A percentile compares a stretch with the other conserved stretches of the same genome.
phyloP scores from a whole-genome alignment of 2,113 vertebrate genomes.

The Onychostoma macrolepis region DNA sequence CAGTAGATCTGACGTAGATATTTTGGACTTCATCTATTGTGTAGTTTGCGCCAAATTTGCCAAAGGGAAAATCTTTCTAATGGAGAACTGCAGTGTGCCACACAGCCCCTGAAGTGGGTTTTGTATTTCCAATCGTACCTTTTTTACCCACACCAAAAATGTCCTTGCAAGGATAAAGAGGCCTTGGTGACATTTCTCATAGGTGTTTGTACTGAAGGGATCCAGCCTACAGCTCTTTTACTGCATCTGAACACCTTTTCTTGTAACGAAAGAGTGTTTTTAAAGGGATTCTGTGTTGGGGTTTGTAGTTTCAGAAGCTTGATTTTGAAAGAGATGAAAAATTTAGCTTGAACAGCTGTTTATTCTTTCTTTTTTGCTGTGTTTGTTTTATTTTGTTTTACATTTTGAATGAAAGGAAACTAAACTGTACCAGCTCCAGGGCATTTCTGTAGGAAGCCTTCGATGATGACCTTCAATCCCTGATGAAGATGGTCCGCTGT shows the following conservation, averaged over 20 bases:
- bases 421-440: slow-evolving; percentile 43
- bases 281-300: slow-evolving; percentile 33
- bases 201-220: slow-evolving; percentile 53
- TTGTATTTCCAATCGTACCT: slow-evolving; percentile 46
- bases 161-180: slow-evolving; percentile 35
- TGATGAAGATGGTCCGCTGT: slow-evolving; percentile 34
- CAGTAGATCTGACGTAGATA: slow-evolving; percentile 33
- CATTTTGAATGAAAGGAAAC: neutral
- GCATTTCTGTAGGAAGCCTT: slow-evolving; percentile 18
- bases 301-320: slow-evolving; percentile 33
- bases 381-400: slow-evolving; percentile 12
- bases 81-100: slow-evolving; percentile 36
- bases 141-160: slow-evolving; percentile 54
- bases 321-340: slow-evolving; percentile 22
- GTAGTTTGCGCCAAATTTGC: slow-evolving; percentile 49
- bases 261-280: slow-evolving; percentile 14
- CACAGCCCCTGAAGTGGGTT: slow-evolving; percentile 46
- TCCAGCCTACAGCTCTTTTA: slow-evolving; percentile 37
- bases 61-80: slow-evolving; percentile 43
- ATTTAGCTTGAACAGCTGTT: slow-evolving; percentile 24
- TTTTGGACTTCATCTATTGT: slow-evolving; percentile 28
- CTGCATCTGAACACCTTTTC: slow-evolving; percentile 35
- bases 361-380: neutral
- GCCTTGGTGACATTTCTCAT: slow-evolving; percentile 48
- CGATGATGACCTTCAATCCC: neutral